These are phyloP conservation scores for Spea bombifrons DNA, from an alignment of 2,113 vertebrate species.

Conservation along the genomic window DNA sequence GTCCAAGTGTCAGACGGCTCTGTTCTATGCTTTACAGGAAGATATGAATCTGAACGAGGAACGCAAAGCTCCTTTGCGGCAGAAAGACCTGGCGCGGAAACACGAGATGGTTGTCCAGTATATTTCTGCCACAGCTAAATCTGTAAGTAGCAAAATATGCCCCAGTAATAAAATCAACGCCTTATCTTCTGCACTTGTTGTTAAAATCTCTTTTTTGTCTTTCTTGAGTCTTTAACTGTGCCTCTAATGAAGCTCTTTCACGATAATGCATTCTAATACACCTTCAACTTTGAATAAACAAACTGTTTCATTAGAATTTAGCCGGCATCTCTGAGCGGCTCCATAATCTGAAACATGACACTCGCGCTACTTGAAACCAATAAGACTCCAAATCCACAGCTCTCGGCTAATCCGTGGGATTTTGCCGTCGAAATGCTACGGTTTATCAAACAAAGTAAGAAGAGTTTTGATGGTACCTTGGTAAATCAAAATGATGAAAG, in stretches of 20 bases:
- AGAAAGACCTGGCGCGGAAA: conserved; percentile 90
- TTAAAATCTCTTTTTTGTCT: conserved; percentile 22
- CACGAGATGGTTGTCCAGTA: conserved; percentile 98
- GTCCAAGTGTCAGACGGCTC: too few relatives aligned
- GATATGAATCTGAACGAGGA: conserved; percentile 99
- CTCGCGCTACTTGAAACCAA: conserved; percentile 49
- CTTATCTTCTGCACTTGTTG: not conserved
- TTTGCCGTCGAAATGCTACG: conserved; percentile 46
- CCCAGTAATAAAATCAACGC: not conserved
- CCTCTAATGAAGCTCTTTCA: conserved; percentile 46
- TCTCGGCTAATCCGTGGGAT: conserved; percentile 49
- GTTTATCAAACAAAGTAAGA: conserved; percentile 35
- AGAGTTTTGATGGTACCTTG: conserved; percentile 19
- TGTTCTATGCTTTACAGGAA: conserved; percentile 69
- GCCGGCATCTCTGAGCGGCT: conserved; percentile 47
- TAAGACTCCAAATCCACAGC: conserved; percentile 47
- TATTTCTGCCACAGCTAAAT: conserved; percentile 95
- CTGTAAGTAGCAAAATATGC: conserved; percentile 76
- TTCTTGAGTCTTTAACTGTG: conserved; percentile 28
- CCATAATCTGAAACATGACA: conserved; percentile 50
- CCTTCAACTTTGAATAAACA: conserved; percentile 50
- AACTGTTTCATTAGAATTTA: conserved; percentile 50
- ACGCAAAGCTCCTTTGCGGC: conserved; percentile 86
- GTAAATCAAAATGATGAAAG: conserved; percentile 39
- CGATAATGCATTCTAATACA: conserved; percentile 48